Conservation (phyloP, 2,888 invertebrate genomes). For the Dynastes tityus region DNA sequence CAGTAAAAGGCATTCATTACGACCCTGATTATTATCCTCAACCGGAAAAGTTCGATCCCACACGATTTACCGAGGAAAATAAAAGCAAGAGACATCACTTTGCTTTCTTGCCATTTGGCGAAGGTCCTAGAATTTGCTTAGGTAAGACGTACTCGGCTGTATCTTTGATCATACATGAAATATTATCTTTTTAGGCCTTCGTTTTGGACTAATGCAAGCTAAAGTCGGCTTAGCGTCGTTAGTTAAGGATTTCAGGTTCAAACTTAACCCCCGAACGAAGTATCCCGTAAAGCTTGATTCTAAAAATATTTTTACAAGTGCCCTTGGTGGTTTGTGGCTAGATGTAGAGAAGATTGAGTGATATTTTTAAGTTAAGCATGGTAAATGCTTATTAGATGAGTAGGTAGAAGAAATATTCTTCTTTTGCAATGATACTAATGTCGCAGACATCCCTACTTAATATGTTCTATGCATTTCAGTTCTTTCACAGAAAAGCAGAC, state of each 20-base stretch:
- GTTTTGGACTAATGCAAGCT: constrained; percentile 56
- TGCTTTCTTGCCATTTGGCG: constrained; percentile 74
- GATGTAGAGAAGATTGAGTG: constrained; percentile 41
- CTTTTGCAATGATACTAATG: no score
- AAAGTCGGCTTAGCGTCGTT: constrained; percentile 53
- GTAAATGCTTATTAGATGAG: no score
- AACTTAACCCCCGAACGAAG: constrained; percentile 52
- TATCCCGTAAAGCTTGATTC: constrained; percentile 53
- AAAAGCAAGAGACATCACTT: constrained; percentile 70
- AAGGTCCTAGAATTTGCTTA: constrained; percentile 72
- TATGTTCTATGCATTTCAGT: no score
- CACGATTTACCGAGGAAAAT: constrained; percentile 73
- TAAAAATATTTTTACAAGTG: constrained; percentile 33
- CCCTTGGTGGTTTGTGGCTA: constrained; percentile 50
- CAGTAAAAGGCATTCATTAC: constrained; percentile 74
- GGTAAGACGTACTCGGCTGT: background rate
- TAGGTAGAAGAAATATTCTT: no score
- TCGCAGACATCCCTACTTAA: no score
- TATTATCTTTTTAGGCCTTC: constrained; percentile 49
- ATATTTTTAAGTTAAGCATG: background rate
- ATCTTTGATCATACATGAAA: background rate
- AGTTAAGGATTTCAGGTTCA: constrained; percentile 53
- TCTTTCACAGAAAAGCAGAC: no score
- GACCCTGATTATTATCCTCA: constrained; percentile 74
- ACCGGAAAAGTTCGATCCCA: constrained; percentile 74